These are phyloP conservation scores for Xestia c-nigrum DNA, from an alignment of 2,888 invertebrate species.

Conservation along the genomic window DNA sequence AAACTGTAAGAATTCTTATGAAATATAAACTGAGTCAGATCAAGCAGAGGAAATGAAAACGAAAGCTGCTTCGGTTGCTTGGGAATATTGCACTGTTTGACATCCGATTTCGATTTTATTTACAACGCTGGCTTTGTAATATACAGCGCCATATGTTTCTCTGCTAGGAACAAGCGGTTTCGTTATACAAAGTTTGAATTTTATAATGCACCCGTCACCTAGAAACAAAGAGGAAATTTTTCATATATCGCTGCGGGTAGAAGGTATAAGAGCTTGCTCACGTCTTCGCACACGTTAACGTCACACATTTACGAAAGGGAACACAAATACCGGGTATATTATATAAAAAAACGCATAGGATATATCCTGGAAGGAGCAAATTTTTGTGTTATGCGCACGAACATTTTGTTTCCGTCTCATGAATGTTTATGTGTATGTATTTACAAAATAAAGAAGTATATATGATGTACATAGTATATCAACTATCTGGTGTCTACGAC, in stretches of 20 bases:
- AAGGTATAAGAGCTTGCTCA: not conserved
- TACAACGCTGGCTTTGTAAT: not conserved
- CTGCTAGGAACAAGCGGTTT: not conserved
- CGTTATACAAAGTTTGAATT: not conserved
- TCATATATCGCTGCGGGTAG: not conserved
- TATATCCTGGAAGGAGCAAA: no score
- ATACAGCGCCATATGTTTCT: not conserved
- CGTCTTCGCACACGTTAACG: not conserved
- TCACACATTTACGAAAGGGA: not conserved
- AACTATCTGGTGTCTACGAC: no score
- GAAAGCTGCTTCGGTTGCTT: not conserved
- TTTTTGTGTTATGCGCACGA: no score
- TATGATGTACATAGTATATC: no score
- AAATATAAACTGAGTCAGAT: constrained; percentile 9
- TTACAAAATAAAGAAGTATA: no score
- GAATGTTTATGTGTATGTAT: no score
- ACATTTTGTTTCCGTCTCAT: no score
- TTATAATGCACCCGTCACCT: not conserved
- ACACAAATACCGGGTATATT: not conserved
- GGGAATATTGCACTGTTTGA: constrained; percentile 18
- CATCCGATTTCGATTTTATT: constrained; percentile 39
- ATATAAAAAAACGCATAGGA: no score
- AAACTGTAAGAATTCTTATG: not conserved
- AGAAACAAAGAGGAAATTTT: not conserved
- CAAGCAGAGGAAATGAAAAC: constrained; percentile 20